Base-by-base conservation (phyloP, 2,113 vertebrate species). In the Ovibos moschatus region DNA sequence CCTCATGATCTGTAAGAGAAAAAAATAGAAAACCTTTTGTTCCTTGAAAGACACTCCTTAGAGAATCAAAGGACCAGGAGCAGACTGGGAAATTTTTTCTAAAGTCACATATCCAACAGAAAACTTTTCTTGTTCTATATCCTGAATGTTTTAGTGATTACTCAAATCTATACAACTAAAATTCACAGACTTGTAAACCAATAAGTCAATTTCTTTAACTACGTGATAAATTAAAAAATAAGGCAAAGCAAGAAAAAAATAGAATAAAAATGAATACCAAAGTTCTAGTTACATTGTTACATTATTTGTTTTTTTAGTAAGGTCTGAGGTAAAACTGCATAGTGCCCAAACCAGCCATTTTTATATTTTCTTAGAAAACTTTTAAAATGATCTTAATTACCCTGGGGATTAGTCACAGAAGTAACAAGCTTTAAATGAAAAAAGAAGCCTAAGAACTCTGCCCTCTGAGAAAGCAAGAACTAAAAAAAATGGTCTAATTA, bases 341-440 rank as follows among this genome's bases (percentile, higher is more conserved):
- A 74, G 40, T 19, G 25, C 14, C 36, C 83, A 93, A 76, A 90
- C 33, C 79, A 85, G 57, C 14, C 43, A 76, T 60, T 79, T 96
- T 92, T 50, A 23, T 15, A 60, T 79, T 91, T 94, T 90, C 17
- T 97, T 19, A 62, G 89, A 78, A 71, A 89, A 1, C 0, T 74
- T 53, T 71, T 43, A 33, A 90, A 76, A 82, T 36, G 7, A 64
- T 71, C 74, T 94, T 78, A 97, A 96, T 98, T 94, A 94, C 16
- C 14, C 45, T 47, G 10, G 10, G 74, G n/a, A 87, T 84, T 85
- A 94, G 50, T 81, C 64, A 71, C 6, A 91, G 25, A 93, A 83
- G 62, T 36, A 96, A 76, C 23, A 5, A 81, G 19, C 25, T 6
- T 89, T n/a, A 89, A 84, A 14, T 43, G 25, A 17, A 74, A 17